These are phyloP conservation scores for Ailuropoda melanoleuca DNA, from an alignment of 2,113 vertebrate genomes.

Conservation along the genomic window DNA sequence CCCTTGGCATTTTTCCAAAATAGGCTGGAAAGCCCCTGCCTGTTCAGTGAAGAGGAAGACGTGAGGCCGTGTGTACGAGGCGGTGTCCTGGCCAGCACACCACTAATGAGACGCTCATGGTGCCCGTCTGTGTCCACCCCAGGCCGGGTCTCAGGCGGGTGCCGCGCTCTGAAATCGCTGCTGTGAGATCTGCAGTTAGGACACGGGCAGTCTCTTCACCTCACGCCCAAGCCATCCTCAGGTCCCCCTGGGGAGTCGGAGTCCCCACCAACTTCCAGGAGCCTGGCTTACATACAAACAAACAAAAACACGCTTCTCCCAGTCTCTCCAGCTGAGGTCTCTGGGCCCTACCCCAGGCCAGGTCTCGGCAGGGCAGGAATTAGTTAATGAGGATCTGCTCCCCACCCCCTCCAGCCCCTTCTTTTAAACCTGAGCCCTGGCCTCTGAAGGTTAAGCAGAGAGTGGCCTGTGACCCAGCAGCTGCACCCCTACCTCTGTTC, in stretches of 20 bases:
- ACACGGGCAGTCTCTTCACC: no score
- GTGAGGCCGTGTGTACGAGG: background rate
- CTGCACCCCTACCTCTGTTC: background rate
- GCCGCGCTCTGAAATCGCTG: background rate
- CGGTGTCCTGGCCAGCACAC: accelerated
- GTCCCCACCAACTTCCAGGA: background rate
- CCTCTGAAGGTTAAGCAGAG: background rate
- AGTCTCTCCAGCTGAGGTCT: background rate
- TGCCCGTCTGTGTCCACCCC: background rate
- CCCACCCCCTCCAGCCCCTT: background rate
- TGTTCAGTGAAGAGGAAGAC: background rate
- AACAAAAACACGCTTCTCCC: background rate
- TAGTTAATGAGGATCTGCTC: background rate
- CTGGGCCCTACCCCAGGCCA: background rate
- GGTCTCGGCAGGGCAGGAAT: background rate
- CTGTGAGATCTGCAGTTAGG: background rate
- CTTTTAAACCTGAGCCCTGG: background rate
- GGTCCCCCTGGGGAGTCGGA: background rate
- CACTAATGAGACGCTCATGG: accelerated
- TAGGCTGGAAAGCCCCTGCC: background rate
- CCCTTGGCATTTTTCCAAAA: background rate
- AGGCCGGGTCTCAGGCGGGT: accelerated
- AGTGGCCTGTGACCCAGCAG: background rate
- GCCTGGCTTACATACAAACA: background rate
- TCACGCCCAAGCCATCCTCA: background rate